Evolutionary conservation across 2,888 invertebrate species (phyloP).

Genomic region (Galerucella calmariensis): DNA sequence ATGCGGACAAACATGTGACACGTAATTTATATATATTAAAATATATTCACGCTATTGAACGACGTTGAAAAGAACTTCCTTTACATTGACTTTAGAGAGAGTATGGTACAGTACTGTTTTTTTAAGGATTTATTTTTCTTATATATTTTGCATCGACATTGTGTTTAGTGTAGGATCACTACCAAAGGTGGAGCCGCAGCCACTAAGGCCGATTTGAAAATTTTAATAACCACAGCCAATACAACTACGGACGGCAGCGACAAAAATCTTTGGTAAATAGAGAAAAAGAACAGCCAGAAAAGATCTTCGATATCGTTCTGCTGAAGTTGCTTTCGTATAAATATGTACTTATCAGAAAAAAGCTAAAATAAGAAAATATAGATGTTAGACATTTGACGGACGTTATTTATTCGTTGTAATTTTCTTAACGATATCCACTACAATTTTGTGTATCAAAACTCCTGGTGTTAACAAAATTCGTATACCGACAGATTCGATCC

Average conservation of each 20-base stretch:
- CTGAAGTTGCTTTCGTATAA: not conserved
- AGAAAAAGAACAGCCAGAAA: not conserved
- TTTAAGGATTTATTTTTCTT: too few relatives aligned
- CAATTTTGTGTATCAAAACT: not conserved
- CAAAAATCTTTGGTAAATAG: not conserved
- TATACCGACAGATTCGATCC: not conserved
- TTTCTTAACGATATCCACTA: not conserved
- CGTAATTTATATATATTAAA: too few relatives aligned
- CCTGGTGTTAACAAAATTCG: not conserved
- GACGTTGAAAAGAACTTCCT: too few relatives aligned
- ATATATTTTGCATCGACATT: not conserved
- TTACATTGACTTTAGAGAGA: too few relatives aligned
- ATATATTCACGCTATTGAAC: too few relatives aligned
- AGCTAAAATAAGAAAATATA: slow-evolving; percentile 3
- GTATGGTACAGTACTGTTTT: not conserved
- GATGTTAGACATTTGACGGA: not conserved
- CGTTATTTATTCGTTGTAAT: not conserved
- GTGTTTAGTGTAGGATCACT: not conserved
- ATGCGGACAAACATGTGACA: too few relatives aligned
- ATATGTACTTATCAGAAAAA: not conserved
- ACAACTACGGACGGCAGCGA: not conserved
- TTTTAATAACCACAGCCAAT: not conserved
- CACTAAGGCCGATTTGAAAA: not conserved
- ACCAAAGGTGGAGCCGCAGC: not conserved
- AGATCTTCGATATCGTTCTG: not conserved